Conservation (phyloP, 2,113 vertebrate species). For the Donacobius atricapilla region DNA sequence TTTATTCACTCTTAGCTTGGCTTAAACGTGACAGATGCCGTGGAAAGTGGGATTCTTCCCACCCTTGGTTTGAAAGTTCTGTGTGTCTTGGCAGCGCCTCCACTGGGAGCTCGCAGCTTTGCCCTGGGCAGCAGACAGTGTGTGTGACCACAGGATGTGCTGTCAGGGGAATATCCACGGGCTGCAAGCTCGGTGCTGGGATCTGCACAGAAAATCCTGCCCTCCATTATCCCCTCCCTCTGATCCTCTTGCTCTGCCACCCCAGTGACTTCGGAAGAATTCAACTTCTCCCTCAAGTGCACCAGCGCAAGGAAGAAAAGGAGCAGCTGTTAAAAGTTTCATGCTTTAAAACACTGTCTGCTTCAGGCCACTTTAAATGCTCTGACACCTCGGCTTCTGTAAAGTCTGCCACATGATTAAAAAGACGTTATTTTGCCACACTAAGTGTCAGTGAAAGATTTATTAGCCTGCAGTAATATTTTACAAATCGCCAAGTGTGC, state of each 20-base stretch:
- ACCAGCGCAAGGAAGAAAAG: not conserved
- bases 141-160: not conserved
- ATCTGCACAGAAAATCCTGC: not conserved
- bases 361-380: not conserved
- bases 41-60: not conserved
- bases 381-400: not conserved
- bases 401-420: not conserved
- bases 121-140: not conserved
- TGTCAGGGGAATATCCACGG: not conserved
- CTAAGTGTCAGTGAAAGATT: not conserved
- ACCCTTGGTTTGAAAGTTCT: not conserved
- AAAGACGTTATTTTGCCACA: not conserved
- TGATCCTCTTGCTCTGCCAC: not conserved
- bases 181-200: not conserved
- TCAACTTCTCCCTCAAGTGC: not conserved
- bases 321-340: conserved; percentile 11
- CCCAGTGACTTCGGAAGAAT: not conserved
- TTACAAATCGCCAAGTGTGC: not conserved
- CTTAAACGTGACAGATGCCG: not conserved
- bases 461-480: not conserved
- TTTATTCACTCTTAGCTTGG: not conserved
- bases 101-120: not conserved
- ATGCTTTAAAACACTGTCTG: conserved; percentile 3
- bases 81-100: not conserved
- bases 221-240: not conserved